phyloP scores from a whole-genome alignment of 2,888 invertebrate species.

The Dusona sp. region DNA sequence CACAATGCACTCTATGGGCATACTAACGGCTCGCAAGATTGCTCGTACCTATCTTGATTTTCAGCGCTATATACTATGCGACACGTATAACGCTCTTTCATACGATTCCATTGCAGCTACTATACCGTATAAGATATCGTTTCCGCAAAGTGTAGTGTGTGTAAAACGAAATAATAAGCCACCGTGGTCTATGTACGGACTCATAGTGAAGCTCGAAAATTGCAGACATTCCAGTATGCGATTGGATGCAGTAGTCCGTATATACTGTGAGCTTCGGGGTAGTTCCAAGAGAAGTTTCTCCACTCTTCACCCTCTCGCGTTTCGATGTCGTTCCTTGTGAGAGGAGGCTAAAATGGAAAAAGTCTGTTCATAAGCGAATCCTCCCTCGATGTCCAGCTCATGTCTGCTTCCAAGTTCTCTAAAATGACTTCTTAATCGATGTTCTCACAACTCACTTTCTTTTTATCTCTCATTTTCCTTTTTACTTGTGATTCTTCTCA shows the following conservation, averaged over 20 bases:
- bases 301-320: constrained; percentile 34
- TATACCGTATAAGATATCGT: constrained; percentile 53
- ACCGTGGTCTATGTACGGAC: constrained; percentile 47
- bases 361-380: constrained; percentile 12
- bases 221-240: constrained; percentile 78
- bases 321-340: constrained; percentile 20
- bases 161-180: constrained; percentile 82
- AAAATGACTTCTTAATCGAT: constrained; percentile 79
- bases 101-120: constrained; percentile 64
- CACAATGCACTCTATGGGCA: constrained; percentile 35
- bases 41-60: constrained; percentile 46
- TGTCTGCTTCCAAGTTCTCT: constrained; percentile 62
- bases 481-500: constrained; percentile 7
- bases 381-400: constrained; percentile 49
- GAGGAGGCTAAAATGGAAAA: constrained; percentile 27
- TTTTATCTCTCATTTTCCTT: constrained; percentile 20
- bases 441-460: constrained; percentile 70
- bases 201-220: constrained; percentile 77
- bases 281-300: constrained; percentile 73
- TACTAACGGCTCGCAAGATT: constrained; percentile 37
- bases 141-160: constrained; percentile 43
- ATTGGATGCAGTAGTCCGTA: constrained; percentile 80
- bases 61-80: constrained; percentile 21
- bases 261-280: constrained; percentile 59
- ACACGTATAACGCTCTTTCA: constrained; percentile 69